phyloP scores from a whole-genome alignment of 2,113 vertebrate species.

The Ibidorhyncha struthersii region DNA sequence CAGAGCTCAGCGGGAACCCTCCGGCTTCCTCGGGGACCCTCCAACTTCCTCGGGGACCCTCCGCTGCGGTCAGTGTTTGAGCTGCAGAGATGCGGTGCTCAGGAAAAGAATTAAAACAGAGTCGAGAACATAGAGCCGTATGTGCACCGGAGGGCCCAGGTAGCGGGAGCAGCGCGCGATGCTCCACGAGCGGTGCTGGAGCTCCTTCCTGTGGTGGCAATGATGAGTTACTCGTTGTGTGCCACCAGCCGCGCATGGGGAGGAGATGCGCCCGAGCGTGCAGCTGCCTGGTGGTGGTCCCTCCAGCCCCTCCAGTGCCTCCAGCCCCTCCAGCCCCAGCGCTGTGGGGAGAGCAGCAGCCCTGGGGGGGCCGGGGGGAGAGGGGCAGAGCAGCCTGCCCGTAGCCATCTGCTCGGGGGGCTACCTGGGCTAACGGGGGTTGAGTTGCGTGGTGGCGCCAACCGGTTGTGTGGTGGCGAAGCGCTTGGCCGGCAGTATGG shows the following conservation, averaged over 20 bases:
- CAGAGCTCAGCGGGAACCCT: accelerated
- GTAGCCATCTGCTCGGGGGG: neutral
- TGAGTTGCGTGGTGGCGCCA: accelerated
- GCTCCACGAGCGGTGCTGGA: constrained; percentile 40
- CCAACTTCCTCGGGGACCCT: neutral
- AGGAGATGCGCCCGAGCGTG: too few relatives aligned
- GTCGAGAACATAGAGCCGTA: neutral
- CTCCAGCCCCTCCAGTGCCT: too few relatives aligned
- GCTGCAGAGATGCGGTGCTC: accelerated
- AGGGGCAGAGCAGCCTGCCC: accelerated
- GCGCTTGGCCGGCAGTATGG: accelerated
- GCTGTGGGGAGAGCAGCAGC: too few relatives aligned
- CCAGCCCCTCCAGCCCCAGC: neutral
- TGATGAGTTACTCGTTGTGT: neutral
- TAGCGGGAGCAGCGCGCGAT: accelerated
- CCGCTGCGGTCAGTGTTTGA: accelerated
- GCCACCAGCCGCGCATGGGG: neutral
- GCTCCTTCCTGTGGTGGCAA: constrained; percentile 62
- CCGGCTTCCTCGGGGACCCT: accelerated
- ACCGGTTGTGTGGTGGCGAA: accelerated
- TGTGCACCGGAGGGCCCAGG: accelerated
- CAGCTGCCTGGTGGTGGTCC: too few relatives aligned
- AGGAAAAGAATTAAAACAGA: neutral
- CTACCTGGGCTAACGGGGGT: accelerated
- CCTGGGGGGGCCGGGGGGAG: neutral